A percentile compares a stretch with the other conserved stretches of the same genome.
phyloP scores from a whole-genome alignment of 2,113 vertebrate species.

The Odobenus rosmarus region DNA sequence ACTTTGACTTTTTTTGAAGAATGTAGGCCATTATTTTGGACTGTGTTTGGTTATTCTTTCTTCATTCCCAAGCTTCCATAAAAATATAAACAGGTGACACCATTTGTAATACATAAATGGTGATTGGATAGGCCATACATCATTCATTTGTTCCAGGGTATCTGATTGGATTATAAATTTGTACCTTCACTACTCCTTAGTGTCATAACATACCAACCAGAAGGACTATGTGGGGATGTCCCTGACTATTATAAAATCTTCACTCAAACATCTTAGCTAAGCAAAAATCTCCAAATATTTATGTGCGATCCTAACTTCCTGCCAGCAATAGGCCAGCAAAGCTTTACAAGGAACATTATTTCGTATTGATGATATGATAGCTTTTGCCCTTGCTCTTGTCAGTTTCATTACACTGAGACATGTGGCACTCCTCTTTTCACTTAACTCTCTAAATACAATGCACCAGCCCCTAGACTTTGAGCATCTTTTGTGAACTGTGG shows the following conservation, averaged over 20 bases:
- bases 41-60: not conserved
- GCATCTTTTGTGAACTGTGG: not conserved
- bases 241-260: conserved; percentile 19
- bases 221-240: not conserved
- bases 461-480: not conserved
- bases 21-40: not conserved
- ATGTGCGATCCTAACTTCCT: not conserved
- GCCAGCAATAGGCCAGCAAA: not conserved
- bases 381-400: conserved; percentile 42
- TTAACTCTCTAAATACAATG: conserved; percentile 30
- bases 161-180: conserved; percentile 12
- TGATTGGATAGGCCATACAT: not conserved
- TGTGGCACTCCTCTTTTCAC: not conserved
- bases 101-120: not conserved
- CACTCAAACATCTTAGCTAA: conserved; percentile 3
- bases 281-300: conserved; percentile 35
- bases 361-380: conserved; percentile 9
- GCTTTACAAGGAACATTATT: not conserved
- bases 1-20: not conserved
- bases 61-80: not conserved
- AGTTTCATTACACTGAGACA: not conserved
- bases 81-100: not conserved
- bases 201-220: not conserved
- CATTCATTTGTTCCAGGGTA: not conserved
- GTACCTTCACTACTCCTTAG: not conserved